phyloP scores from a whole-genome alignment of 2,797 vertebrate genomes.

The Pitangus sulphuratus region DNA sequence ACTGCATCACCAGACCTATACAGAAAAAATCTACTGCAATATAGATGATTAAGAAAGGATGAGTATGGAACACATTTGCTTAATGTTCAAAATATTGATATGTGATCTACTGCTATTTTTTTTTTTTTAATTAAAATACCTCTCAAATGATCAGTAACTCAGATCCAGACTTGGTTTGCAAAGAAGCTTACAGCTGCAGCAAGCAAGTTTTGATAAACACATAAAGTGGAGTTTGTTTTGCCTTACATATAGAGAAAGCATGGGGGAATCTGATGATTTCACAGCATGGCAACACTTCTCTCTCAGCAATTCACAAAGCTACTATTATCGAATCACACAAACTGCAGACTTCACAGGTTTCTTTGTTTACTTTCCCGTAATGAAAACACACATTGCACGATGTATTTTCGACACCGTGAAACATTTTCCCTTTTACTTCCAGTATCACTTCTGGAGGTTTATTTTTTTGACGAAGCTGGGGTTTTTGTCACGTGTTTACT shows the following conservation, averaged over 20 bases:
- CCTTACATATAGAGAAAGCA: neutral
- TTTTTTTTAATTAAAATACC: neutral
- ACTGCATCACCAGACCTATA: neutral
- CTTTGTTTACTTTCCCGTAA: conserved; percentile 18
- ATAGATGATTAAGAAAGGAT: neutral
- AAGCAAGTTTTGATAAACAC: neutral
- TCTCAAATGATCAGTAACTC: neutral
- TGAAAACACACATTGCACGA: neutral
- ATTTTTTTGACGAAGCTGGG: neutral
- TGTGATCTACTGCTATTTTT: neutral
- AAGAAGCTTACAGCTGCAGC: neutral
- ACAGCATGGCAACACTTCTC: neutral
- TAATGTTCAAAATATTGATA: neutral
- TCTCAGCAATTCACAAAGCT: neutral
- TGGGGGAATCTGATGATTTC: neutral
- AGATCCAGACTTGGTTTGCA: neutral
- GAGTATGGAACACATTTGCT: neutral
- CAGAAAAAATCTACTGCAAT: neutral
- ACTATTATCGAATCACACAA: neutral
- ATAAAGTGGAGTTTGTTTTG: neutral
- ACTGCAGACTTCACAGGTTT: neutral
- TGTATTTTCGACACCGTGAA: neutral
- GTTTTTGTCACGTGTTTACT: neutral
- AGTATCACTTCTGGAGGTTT: neutral
- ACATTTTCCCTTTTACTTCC: neutral